Evolutionary conservation across 2,113 vertebrate species (phyloP), one percentile per base, ranked within the genome.

Genomic region (Coregonus clupeaformis): DNA sequence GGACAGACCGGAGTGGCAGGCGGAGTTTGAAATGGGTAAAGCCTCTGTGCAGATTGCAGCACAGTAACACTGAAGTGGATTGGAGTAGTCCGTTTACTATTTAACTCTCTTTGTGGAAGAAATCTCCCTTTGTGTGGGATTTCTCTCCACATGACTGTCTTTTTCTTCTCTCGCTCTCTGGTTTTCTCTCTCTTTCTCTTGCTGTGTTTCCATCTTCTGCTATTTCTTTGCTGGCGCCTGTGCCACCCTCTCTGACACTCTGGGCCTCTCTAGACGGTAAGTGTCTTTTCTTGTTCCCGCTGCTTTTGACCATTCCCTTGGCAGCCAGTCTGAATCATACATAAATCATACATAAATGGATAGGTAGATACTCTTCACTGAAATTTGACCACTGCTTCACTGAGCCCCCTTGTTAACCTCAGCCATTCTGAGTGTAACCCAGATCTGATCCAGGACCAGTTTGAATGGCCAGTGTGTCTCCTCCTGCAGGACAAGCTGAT

Each of bases 401-500:
- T 60, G 57, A 22, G 49, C 49, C 49, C 14, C 16, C 49, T 52
- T 52, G 57, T 42, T 42, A 42, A 11, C 9, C 57, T 60, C n/a
- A 16, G 3, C 57, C n/a, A 60, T 60, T 60, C 18, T 60, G 57
- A 60, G n/a, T 22, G 18, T 6, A 60, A n/a, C 57, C 57, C 57
- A 60, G n/a, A 60, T 60, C 36, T 42, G 36, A 42, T 11, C 9
- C 36, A 42, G 3, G 18, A 14, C 9, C 36, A 42, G 36, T 65
- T 13, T 65, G 63, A 65, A 65, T 65, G 22, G 12, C 24, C 4
- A 55, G 4, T 62, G 57, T 78, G 16, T 52, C 22, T 79, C 80
- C 80, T 73, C 91, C 77, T 69, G 0, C 93, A 98, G 96, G 93
- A 97, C 91, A 98, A 97, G 88, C 94, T 96, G 92, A 97, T 99